Conservation (phyloP, 1,140 invertebrate genomes). For the Anastrepha obliqua region DNA sequence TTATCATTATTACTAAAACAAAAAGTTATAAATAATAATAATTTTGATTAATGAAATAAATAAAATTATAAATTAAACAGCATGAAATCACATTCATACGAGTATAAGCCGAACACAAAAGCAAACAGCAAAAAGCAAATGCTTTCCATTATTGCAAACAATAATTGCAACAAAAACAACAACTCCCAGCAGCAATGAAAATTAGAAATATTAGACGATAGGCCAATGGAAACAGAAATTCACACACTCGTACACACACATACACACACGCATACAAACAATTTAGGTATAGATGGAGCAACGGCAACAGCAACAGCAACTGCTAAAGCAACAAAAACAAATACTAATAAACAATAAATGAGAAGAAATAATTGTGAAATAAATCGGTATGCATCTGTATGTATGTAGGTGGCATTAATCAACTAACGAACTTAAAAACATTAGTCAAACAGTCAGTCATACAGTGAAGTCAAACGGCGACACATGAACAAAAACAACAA, state of each 20-base stretch:
- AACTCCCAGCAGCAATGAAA: background rate
- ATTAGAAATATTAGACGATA: background rate
- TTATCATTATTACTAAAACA: constrained; percentile 5
- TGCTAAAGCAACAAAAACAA: background rate
- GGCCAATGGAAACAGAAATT: no score
- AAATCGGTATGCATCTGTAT: background rate
- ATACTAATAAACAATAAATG: constrained; percentile 30
- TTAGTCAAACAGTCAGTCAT: background rate
- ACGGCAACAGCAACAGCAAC: background rate
- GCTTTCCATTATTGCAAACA: background rate
- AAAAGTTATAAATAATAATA: constrained; percentile 17
- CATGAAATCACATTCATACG: constrained; percentile 52
- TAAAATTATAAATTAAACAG: constrained; percentile 60
- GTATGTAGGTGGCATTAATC: background rate
- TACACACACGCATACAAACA: background rate
- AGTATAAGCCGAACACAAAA: background rate
- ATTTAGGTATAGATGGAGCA: background rate
- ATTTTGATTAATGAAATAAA: constrained; percentile 47
- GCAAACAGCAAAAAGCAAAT: background rate
- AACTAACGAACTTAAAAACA: background rate
- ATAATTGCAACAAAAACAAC: background rate
- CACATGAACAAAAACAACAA: background rate
- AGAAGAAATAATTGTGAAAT: background rate
- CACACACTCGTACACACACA: background rate
- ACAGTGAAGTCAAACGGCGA: background rate